Evolutionary conservation across 2,113 vertebrate species (phyloP).

Genomic region (Plotosus lineatus): DNA sequence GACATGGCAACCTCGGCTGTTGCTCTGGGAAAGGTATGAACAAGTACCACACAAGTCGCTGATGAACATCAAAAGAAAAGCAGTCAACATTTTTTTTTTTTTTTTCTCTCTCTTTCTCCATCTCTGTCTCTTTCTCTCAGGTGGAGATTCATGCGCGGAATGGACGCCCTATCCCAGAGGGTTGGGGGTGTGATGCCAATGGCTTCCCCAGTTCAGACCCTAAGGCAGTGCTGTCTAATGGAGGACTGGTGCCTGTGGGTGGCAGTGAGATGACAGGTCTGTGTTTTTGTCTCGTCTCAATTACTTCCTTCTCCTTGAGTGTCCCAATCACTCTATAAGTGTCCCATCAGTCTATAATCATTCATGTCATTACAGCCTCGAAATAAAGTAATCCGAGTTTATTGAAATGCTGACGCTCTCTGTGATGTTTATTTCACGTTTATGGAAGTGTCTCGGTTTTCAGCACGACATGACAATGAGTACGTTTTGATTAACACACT

Average conservation of each 20-base stretch:
- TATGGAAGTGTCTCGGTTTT: neutral
- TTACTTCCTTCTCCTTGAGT: conserved; percentile 15
- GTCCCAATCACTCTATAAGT: no score
- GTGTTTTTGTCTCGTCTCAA: neutral
- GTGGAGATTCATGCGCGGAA: conserved; percentile 70
- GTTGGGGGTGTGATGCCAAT: conserved; percentile 72
- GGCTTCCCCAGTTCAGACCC: conserved; percentile 68
- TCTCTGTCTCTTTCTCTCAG: conserved; percentile 43
- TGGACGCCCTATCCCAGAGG: conserved; percentile 67
- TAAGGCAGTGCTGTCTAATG: conserved; percentile 64
- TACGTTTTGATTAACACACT: neutral
- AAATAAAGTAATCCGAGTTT: neutral
- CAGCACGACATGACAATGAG: neutral
- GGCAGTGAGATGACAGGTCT: conserved; percentile 74
- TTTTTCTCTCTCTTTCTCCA: neutral
- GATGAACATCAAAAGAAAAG: neutral
- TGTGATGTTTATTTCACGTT: neutral
- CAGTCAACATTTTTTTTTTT: neutral
- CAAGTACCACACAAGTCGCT: neutral
- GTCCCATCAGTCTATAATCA: neutral
- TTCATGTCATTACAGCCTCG: conserved; percentile 22
- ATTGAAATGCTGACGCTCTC: neutral
- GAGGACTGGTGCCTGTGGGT: conserved; percentile 74
- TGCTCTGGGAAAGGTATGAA: conserved; percentile 72
- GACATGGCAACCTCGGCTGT: conserved; percentile 79